phyloP scores from a whole-genome alignment of 1,140 invertebrate species.

The Paralvinella palmiformis region DNA sequence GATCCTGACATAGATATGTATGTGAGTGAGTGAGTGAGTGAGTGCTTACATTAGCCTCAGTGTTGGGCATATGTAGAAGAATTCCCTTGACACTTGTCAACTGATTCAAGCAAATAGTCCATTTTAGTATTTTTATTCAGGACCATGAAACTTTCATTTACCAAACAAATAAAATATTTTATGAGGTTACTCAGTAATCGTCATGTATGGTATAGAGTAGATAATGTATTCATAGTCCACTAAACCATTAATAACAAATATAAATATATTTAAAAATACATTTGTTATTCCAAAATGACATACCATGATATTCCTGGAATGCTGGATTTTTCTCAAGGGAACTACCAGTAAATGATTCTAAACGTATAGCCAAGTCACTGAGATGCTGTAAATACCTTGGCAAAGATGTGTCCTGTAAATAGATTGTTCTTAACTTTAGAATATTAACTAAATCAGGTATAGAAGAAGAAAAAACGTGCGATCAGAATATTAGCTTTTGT shows the following conservation, averaged over 20 bases:
- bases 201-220: not conserved
- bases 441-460: too few relatives aligned
- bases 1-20: too few relatives aligned
- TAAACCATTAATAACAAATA: not conserved
- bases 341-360: conserved; percentile 77
- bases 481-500: too few relatives aligned
- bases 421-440: too few relatives aligned
- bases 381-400: conserved; percentile 61
- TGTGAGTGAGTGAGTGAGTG: too few relatives aligned
- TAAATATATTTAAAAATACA: not conserved
- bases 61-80: too few relatives aligned
- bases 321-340: conserved; percentile 70
- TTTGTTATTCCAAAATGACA: not conserved
- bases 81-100: too few relatives aligned
- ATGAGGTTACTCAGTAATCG: not conserved
- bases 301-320: conserved; percentile 78
- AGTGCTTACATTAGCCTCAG: too few relatives aligned
- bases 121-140: not conserved
- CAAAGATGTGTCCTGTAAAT: conserved; percentile 56
- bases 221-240: not conserved
- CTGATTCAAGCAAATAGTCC: too few relatives aligned
- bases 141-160: not conserved
- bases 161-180: not conserved
- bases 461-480: too few relatives aligned
- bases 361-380: conserved; percentile 68